These are phyloP conservation scores for Cathartes aura DNA, from an alignment of 2,113 vertebrate species.

Conservation along the genomic window DNA sequence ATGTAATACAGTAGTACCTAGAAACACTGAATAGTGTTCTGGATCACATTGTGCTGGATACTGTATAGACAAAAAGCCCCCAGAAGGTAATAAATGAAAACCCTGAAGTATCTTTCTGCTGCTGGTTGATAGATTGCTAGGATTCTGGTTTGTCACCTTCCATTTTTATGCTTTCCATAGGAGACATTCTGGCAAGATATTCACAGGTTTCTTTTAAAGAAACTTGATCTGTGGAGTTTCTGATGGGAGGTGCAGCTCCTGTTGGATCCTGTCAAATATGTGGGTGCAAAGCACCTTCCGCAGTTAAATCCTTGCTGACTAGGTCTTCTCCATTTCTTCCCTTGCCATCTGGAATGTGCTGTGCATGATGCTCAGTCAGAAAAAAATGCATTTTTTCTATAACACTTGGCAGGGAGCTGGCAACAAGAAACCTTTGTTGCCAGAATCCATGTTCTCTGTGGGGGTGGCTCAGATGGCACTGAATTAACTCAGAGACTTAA, in stretches of 20 bases:
- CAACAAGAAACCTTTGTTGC: constrained; percentile 48
- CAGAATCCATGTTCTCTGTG: constrained; percentile 55
- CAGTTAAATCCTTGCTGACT: not conserved
- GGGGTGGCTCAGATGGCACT: constrained; percentile 73
- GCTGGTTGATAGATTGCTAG: not conserved
- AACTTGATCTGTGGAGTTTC: not conserved
- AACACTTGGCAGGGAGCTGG: constrained; percentile 66
- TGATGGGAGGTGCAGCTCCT: not conserved
- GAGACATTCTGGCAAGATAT: not conserved
- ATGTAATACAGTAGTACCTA: not conserved
- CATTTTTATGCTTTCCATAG: not conserved
- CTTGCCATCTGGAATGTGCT: constrained; percentile 60
- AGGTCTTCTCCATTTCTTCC: constrained; percentile 12
- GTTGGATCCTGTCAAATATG: constrained; percentile 15
- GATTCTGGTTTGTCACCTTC: not conserved
- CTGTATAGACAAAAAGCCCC: not conserved
- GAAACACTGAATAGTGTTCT: not conserved
- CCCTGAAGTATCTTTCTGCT: not conserved
- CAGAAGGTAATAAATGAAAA: not conserved
- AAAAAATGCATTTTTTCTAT: constrained; percentile 28
- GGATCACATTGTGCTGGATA: not conserved
- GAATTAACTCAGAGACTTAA: constrained; percentile 50
- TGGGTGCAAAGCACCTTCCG: constrained; percentile 12
- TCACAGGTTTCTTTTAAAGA: not conserved
- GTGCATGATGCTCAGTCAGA: constrained; percentile 22